Percentiles rank a stretch among this genome's conserved stretches.
Conservation (phyloP, 2,888 invertebrate genomes). For the Aspidapion aeneum region DNA sequence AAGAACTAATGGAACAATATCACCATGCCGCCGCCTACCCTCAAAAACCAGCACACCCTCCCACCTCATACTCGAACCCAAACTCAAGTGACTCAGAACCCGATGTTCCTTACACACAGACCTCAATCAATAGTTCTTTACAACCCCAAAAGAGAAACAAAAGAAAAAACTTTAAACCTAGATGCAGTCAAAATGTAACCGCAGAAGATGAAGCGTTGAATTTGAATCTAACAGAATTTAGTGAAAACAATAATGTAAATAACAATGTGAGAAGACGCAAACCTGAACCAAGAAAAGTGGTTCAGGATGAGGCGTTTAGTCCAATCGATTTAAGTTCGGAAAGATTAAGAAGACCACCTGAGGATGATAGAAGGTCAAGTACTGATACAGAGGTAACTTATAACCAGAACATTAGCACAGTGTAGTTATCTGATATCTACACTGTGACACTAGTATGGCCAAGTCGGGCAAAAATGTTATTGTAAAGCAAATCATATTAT, state of each 20-base stretch:
- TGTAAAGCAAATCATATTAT: no score
- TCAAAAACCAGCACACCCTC: slow-evolving; percentile 14
- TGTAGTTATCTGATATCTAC: no score
- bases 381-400: background rate
- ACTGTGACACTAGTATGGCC: no score
- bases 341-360: slow-evolving; percentile 10
- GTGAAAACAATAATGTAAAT: slow-evolving; percentile 43
- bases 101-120: slow-evolving; percentile 29
- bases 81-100: slow-evolving; percentile 55
- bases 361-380: background rate
- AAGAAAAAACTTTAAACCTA: slow-evolving; percentile 74
- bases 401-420: no score
- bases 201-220: slow-evolving; percentile 29
- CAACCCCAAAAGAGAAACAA: slow-evolving; percentile 67
- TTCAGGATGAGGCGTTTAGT: slow-evolving; percentile 34
- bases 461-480: no score
- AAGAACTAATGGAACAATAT: slow-evolving; percentile 38
- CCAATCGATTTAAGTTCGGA: slow-evolving; percentile 45
- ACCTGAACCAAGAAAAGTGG: slow-evolving; percentile 37
- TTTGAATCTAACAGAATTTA: slow-evolving; percentile 31
- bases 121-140: slow-evolving; percentile 25
- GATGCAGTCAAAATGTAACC: slow-evolving; percentile 53
- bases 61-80: slow-evolving; percentile 37
- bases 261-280: slow-evolving; percentile 41
- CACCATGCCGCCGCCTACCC: slow-evolving; percentile 35